Conservation (phyloP, 2,888 invertebrate species). For the Lissonota sp. region DNA sequence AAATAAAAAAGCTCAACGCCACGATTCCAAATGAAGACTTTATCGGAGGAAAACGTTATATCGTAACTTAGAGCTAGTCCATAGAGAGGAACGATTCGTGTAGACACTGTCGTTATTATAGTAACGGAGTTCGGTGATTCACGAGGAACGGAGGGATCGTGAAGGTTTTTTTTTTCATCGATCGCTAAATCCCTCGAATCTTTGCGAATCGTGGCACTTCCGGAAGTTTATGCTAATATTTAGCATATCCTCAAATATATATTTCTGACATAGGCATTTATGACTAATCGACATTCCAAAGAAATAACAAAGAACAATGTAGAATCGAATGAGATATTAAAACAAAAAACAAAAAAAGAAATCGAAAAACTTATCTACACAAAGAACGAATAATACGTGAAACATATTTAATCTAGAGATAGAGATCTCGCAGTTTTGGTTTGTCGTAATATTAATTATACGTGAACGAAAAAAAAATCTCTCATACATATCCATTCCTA, state of each 20-base stretch:
- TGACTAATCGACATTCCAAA: slow-evolving; percentile 64
- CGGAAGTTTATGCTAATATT: slow-evolving; percentile 64
- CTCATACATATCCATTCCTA: slow-evolving; percentile 58
- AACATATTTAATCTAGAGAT: slow-evolving; percentile 22
- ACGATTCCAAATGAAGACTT: slow-evolving; percentile 53
- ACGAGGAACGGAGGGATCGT: slow-evolving; percentile 6
- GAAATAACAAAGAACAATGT: slow-evolving; percentile 51
- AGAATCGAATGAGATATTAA: slow-evolving; percentile 30
- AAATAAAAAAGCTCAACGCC: neutral
- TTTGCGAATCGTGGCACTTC: slow-evolving; percentile 35
- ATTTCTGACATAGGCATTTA: slow-evolving; percentile 43
- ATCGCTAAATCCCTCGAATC: neutral
- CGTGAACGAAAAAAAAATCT: slow-evolving; percentile 19
- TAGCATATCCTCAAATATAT: slow-evolving; percentile 56
- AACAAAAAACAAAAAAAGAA: slow-evolving; percentile 33
- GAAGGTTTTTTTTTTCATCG: too few relatives aligned
- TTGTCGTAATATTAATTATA: slow-evolving; percentile 22
- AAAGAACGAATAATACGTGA: slow-evolving; percentile 1
- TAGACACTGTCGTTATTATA: slow-evolving; percentile 52
- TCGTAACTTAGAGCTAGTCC: slow-evolving; percentile 58
- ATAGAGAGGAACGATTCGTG: slow-evolving; percentile 51
- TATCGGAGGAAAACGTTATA: slow-evolving; percentile 44
- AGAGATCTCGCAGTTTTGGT: slow-evolving; percentile 34
- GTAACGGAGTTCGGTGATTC: slow-evolving; percentile 40
- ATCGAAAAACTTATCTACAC: slow-evolving; percentile 39